These are phyloP conservation scores for Nesidiocoris tenuis DNA, from an alignment of 2,888 invertebrate genomes.

Conservation along the genomic window DNA sequence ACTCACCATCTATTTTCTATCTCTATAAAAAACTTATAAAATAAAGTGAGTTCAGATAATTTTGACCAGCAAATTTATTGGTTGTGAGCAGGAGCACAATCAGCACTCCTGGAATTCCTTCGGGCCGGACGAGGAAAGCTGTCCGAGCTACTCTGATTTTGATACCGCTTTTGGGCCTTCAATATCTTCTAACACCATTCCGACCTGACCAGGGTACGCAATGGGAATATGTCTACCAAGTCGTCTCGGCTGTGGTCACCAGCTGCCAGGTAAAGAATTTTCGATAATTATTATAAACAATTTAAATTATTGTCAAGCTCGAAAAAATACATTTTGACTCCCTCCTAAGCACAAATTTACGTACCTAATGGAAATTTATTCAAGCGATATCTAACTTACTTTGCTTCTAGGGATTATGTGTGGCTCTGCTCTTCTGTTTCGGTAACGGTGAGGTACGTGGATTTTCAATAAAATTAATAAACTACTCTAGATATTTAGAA, in stretches of 20 bases:
- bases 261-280: conserved; percentile 71
- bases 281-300: too few species aligned
- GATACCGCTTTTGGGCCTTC: conserved; percentile 86
- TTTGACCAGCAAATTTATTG: too few species aligned
- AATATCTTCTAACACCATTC: conserved; percentile 85
- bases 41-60: too few species aligned
- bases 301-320: too few species aligned
- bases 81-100: conserved; percentile 31
- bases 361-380: too few species aligned
- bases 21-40: too few species aligned
- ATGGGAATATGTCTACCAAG: conserved; percentile 78
- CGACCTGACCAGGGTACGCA: conserved; percentile 68
- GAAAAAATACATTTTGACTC: too few species aligned
- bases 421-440: conserved; percentile 89
- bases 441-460: conserved; percentile 90
- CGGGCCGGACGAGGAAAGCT: conserved; percentile 52
- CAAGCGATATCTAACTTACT: too few species aligned
- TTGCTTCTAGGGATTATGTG: conserved; percentile 92
- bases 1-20: too few species aligned
- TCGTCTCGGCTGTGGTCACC: conserved; percentile 79
- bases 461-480: too few species aligned
- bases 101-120: conserved; percentile 39
- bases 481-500: too few species aligned
- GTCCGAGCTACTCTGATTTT: conserved; percentile 81
- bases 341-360: too few species aligned